Percentiles rank a stretch among this genome's conserved stretches.
phyloP scores from a whole-genome alignment of 2,113 vertebrate species.

The Chaetodon auriga region DNA sequence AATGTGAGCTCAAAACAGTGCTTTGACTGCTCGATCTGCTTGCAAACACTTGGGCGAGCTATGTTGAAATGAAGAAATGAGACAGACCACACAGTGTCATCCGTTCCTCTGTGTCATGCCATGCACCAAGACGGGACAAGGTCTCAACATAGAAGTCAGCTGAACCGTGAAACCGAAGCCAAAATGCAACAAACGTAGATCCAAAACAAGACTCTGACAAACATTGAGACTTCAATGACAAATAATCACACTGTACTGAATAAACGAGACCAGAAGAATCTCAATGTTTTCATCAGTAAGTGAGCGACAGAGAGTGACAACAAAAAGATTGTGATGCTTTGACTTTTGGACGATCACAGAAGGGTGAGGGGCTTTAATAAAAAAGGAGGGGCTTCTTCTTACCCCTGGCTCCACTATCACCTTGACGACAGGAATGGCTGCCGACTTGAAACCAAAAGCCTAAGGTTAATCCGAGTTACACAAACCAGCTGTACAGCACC shows the following conservation, averaged over 20 bases:
- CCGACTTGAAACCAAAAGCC: conserved; percentile 81
- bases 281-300: conserved; percentile 23
- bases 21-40: neutral
- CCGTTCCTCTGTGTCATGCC: conserved; percentile 53
- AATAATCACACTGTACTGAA: conserved; percentile 22
- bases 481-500: conserved; percentile 25
- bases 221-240: conserved; percentile 52
- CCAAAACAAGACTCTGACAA: conserved; percentile 49
- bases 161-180: conserved; percentile 34
- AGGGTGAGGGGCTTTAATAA: conserved; percentile 43
- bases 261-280: conserved; percentile 33
- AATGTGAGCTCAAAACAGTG: conserved; percentile 7
- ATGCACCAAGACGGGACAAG: conserved; percentile 55
- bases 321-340: conserved; percentile 50
- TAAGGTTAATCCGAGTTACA: conserved; percentile 69
- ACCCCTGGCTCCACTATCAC: conserved; percentile 83
- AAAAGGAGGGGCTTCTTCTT: conserved; percentile 68
- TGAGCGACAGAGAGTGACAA: conserved; percentile 41
- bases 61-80: conserved; percentile 26
- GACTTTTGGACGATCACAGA: conserved; percentile 52
- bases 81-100: conserved; percentile 14
- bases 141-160: conserved; percentile 16
- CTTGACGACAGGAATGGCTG: conserved; percentile 81
- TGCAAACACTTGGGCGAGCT: conserved; percentile 12
- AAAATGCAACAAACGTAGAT: conserved; percentile 53